These are phyloP conservation scores for Oreotrochilus melanogaster DNA, from an alignment of 2,113 vertebrate species.

Conservation along the genomic window DNA sequence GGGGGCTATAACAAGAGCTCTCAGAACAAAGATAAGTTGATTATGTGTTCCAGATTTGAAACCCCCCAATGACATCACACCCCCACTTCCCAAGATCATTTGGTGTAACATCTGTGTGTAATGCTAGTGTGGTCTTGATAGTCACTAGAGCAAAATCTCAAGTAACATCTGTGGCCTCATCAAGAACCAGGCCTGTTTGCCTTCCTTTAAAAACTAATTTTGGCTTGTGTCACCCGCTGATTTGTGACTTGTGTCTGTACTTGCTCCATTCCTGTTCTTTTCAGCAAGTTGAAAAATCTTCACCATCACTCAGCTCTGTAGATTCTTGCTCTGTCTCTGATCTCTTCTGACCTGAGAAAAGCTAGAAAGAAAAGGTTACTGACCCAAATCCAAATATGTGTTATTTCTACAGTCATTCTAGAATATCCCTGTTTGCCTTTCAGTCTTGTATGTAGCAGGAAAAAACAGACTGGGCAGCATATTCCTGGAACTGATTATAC, in stretches of 20 bases:
- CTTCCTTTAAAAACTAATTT: conserved; percentile 60
- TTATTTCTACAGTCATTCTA: neutral
- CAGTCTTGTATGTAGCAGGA: neutral
- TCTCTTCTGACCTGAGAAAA: neutral
- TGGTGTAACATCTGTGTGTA: conserved; percentile 62
- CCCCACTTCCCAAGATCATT: conserved; percentile 68
- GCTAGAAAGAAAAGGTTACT: neutral
- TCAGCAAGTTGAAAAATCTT: conserved; percentile 24
- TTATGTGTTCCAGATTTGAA: conserved; percentile 74
- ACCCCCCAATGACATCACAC: conserved; percentile 63
- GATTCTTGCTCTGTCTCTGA: neutral
- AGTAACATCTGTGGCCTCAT: conserved; percentile 69
- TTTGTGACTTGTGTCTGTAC: conserved; percentile 64
- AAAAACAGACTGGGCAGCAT: neutral
- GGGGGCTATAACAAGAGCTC: neutral
- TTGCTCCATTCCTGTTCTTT: conserved; percentile 27
- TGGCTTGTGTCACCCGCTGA: conserved; percentile 54
- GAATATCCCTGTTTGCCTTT: neutral
- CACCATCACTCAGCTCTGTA: neutral
- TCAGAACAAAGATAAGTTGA: conserved; percentile 70
- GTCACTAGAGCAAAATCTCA: conserved; percentile 64
- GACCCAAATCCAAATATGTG: neutral
- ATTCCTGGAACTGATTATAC: conserved; percentile 55
- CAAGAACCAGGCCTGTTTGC: conserved; percentile 58
- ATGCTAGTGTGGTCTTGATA: conserved; percentile 63